Percentiles rank a stretch among this genome's conserved stretches.
These are phyloP conservation scores for Poeciliopsis turneri DNA, from an alignment of 2,797 vertebrate species.

Conservation along the genomic window DNA sequence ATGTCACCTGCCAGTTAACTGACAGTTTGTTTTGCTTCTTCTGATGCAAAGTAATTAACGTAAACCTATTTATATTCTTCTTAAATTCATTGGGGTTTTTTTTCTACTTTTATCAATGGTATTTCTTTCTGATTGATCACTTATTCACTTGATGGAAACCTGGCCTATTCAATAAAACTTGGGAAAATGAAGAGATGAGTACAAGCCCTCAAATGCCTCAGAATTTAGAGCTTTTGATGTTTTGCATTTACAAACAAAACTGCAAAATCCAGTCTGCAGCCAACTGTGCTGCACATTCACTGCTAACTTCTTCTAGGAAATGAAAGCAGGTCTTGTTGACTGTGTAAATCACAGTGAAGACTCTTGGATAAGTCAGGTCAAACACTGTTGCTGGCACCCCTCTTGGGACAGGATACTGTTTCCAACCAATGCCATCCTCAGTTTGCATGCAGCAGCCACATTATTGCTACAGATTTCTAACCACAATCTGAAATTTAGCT, in stretches of 20 bases:
- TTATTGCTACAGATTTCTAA: conserved; percentile 54
- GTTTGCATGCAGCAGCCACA: conserved; percentile 58
- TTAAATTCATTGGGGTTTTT: not conserved
- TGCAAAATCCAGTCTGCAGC: conserved; percentile 29
- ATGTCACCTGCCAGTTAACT: not conserved
- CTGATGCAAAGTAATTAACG: not conserved
- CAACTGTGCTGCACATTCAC: conserved; percentile 22
- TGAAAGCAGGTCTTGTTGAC: conserved; percentile 42
- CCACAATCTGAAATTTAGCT: conserved; percentile 44
- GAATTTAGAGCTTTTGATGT: not conserved
- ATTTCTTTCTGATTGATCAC: not conserved
- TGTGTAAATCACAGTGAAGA: conserved; percentile 49
- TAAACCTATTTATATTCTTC: not conserved
- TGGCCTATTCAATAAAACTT: not conserved
- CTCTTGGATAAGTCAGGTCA: conserved; percentile 43
- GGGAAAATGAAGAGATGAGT: not conserved
- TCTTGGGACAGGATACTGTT: conserved; percentile 40
- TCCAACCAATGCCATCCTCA: conserved; percentile 66
- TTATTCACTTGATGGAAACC: not conserved
- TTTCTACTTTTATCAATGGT: not conserved
- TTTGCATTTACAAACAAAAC: conserved; percentile 19
- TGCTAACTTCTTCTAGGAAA: conserved; percentile 32
- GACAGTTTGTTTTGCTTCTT: not conserved
- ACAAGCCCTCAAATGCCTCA: not conserved
- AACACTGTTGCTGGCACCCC: conserved; percentile 31